Base-by-base conservation (phyloP, 2,797 vertebrate species). In the Spizella passerina region DNA sequence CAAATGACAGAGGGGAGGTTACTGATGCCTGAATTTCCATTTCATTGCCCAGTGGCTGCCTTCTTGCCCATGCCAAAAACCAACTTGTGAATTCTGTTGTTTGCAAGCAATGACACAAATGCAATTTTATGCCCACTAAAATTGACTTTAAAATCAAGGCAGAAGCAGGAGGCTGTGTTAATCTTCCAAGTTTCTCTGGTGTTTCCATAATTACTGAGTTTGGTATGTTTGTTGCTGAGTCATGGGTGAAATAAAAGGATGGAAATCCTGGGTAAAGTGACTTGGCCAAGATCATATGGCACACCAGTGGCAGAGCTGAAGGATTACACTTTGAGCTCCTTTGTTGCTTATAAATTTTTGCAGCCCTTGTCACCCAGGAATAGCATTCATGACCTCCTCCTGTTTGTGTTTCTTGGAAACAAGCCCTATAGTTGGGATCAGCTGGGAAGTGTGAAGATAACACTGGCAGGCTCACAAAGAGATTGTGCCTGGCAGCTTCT, bases 21-120 rank as follows among this genome's bases (percentile, higher is more conserved):
- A 46, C 36, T 57, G 10, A 8, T 43, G 19, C 52, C 16, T 61
- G 44, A 39, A 36, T 90, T 88, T 71, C n/a, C 3, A 9, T 34
- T 41, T 29, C 1, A 0, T 13, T 82, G 44, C 34, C 44, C 8
- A 26, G 30, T 1, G 1, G 29, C n/a, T 61, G 19, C 60, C 30
- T 57, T 87, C 38, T 91, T 3, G 1, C 29, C 27, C 5, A 3
- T 49, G 22, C 50, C 13, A 49, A 11, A 91, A 81, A 14, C 1
- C 0, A 5, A 5, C 27, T 4, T 50, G 6, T n/a, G 20, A 63
- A 60, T 81, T 73, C 29, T 80, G 16, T 46, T 75, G 24, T 71
- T 80, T 12, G 4, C 64, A 77, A 38, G 44, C 13, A 49, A 9
- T 0, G 3, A 16, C 18, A 68, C 14, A 68, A 73, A 73, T 30